phyloP scores from a whole-genome alignment of 2,113 vertebrate species.

The Cryptoleucopteryx plumbea region DNA sequence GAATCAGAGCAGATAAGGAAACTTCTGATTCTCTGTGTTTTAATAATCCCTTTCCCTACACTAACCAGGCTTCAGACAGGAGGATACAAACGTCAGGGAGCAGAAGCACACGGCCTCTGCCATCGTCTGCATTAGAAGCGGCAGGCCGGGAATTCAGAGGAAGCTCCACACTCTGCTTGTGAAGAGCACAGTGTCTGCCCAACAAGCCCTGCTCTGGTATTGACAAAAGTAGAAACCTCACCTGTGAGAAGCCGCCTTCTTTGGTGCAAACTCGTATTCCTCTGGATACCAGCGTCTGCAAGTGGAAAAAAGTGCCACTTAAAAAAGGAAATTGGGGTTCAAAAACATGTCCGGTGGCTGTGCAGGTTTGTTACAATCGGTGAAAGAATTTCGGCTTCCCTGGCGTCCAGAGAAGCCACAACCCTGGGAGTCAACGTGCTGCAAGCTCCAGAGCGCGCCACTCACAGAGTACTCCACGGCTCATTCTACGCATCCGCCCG shows the following conservation, averaged over 20 bases:
- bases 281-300: constrained; percentile 93
- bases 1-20: background rate
- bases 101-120: background rate
- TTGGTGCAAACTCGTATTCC: constrained; percentile 85
- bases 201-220: no score
- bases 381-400: background rate
- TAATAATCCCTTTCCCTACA: background rate
- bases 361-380: fast-evolving
- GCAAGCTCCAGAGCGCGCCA: background rate
- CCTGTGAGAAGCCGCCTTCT: constrained; percentile 93
- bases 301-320: background rate
- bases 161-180: background rate
- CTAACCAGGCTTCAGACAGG: background rate
- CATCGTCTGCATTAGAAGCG: background rate
- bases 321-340: background rate
- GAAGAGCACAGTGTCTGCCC: background rate
- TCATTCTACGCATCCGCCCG: fast-evolving
- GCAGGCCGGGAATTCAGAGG: background rate
- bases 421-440: fast-evolving
- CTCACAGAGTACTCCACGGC: fast-evolving
- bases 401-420: background rate
- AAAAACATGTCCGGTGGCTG: fast-evolving
- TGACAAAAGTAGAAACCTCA: constrained; percentile 47
- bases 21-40: background rate
- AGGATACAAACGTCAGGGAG: background rate